A percentile compares a stretch with the other conserved stretches of the same genome.
Evolutionary conservation across 2,113 vertebrate species (phyloP).

Genomic region (Holacanthus passer): DNA sequence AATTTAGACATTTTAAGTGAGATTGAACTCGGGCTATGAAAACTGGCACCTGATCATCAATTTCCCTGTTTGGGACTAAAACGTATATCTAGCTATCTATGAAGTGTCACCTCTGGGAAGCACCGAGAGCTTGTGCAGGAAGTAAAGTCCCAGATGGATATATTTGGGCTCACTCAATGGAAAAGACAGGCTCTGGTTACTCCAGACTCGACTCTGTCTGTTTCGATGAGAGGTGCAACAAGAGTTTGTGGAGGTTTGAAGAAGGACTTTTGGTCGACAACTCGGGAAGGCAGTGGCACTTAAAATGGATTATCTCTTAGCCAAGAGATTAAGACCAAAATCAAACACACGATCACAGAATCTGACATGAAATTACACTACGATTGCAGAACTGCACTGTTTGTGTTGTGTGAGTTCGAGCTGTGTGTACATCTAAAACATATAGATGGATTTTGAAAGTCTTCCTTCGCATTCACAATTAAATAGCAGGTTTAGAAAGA

Average conservation of each 20-base stretch:
- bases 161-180: background rate
- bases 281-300: background rate
- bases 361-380: background rate
- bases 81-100: too few species aligned
- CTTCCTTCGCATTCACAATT: slow-evolving; percentile 22
- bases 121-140: background rate
- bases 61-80: too few species aligned
- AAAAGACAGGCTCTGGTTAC: background rate
- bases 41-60: too few species aligned
- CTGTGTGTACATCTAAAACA: background rate
- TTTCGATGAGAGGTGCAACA: background rate
- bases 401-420: background rate
- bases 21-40: too few species aligned
- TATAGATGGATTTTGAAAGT: slow-evolving; percentile 16
- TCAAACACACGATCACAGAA: background rate
- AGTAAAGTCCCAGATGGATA: background rate
- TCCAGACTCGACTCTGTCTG: background rate
- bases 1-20: background rate
- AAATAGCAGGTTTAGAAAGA: slow-evolving; percentile 26
- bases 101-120: background rate
- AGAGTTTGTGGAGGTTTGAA: background rate
- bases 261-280: background rate
- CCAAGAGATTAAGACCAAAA: background rate
- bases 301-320: background rate
- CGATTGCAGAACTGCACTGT: fast-evolving